Evolutionary conservation across 1,140 invertebrate genomes (phyloP).

Genomic region (Latrodectus geometricus): DNA sequence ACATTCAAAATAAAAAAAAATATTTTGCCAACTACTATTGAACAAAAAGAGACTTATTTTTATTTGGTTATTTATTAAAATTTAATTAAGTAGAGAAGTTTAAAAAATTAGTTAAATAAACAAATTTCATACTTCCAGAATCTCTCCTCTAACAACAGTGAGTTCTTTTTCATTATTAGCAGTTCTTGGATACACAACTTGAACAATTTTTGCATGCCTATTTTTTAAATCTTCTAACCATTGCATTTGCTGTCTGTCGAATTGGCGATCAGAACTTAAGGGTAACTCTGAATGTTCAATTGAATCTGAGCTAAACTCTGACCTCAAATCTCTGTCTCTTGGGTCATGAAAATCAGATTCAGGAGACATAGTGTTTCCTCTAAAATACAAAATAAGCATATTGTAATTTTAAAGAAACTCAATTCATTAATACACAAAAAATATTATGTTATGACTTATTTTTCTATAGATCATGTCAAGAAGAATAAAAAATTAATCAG

Average conservation of each 20-base stretch:
- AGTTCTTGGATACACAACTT: conserved; percentile 93
- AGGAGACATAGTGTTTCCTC: conserved; percentile 22
- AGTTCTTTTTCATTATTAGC: conserved; percentile 98
- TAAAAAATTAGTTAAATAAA: not conserved
- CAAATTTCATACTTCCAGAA: conserved; percentile 47
- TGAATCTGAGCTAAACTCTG: conserved; percentile 57
- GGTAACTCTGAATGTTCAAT: conserved; percentile 39
- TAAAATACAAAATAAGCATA: not conserved
- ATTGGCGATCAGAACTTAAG: conserved; percentile 36
- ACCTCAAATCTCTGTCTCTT: conserved; percentile 50
- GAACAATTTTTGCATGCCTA: conserved; percentile 83
- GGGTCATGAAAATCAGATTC: conserved; percentile 54
- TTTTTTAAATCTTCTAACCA: conserved; percentile 67
- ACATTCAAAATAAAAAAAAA: too few species aligned
- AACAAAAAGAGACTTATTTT: too few species aligned
- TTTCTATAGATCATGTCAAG: too few species aligned
- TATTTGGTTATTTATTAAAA: too few species aligned
- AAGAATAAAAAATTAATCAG: too few species aligned
- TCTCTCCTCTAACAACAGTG: conserved; percentile 80
- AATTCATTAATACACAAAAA: too few species aligned
- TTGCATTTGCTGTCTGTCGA: conserved; percentile 59
- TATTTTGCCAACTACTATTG: too few species aligned
- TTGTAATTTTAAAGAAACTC: too few species aligned
- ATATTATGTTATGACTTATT: too few species aligned
- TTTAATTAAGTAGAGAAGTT: not conserved